A percentile compares a stretch with the other conserved stretches of the same genome.
These are phyloP conservation scores for Chironomus striatipennis DNA, from an alignment of 1,140 invertebrate species.

Conservation along the genomic window DNA sequence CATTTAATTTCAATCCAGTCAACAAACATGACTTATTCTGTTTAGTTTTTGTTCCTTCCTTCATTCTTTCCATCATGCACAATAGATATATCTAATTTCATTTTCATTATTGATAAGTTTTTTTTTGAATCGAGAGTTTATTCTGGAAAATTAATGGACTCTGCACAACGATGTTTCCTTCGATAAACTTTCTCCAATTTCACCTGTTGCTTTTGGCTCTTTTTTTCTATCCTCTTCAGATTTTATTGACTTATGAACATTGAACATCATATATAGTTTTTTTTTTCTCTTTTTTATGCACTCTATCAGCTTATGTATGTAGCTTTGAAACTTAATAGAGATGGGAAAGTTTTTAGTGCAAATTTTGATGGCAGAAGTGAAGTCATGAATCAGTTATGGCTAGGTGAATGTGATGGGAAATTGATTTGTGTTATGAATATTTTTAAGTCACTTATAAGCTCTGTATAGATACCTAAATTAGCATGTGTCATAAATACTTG, in stretches of 20 bases:
- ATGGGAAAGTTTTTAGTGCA: not conserved
- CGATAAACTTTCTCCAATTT: conserved; percentile 14
- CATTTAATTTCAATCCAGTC: not conserved
- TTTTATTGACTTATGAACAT: not conserved
- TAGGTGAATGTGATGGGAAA: not conserved
- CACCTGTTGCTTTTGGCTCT: conserved; percentile 1
- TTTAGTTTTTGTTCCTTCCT: not conserved
- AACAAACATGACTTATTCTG: not conserved
- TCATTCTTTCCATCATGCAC: not conserved
- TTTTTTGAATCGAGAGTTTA: not conserved
- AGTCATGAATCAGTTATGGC: not conserved
- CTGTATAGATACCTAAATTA: too few species aligned
- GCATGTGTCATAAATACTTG: too few species aligned
- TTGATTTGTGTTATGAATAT: too few species aligned
- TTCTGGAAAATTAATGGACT: not conserved
- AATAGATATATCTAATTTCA: conserved; percentile 1
- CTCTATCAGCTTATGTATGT: not conserved
- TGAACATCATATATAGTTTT: not conserved
- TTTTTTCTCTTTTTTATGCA: not conserved
- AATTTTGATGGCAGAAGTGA: not conserved
- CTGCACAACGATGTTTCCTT: not conserved
- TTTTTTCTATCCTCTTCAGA: not conserved
- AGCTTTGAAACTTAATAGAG: too few species aligned
- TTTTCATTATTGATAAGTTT: conserved; percentile 3
- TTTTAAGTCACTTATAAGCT: too few species aligned